Conservation (phyloP, 1,140 invertebrate species). For the Coelopa frigida region DNA sequence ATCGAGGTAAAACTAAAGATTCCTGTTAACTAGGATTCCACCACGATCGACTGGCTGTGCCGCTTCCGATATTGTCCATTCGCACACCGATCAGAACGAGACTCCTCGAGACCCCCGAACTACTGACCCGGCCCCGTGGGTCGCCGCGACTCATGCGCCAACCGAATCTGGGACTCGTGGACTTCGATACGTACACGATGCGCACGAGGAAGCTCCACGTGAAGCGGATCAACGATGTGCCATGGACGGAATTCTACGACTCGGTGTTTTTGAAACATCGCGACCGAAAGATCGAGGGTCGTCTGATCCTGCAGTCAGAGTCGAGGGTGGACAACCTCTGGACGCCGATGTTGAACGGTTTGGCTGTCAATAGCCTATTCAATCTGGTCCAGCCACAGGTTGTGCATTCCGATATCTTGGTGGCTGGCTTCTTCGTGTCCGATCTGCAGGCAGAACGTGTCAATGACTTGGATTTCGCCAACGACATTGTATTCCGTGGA, state of each 20-base stretch:
- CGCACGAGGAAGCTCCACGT: conserved; percentile 20
- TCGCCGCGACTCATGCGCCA: neutral
- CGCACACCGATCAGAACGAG: conserved; percentile 5
- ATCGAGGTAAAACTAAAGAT: neutral
- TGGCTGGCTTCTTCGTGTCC: conserved; percentile 27
- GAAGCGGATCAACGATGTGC: conserved; percentile 24
- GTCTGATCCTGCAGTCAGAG: conserved; percentile 23
- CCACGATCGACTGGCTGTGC: conserved; percentile 9
- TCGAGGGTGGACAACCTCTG: conserved; percentile 18
- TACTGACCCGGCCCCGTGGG: conserved; percentile 10
- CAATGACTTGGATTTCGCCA: conserved; percentile 30
- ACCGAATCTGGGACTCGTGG: neutral
- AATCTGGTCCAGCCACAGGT: conserved; percentile 27
- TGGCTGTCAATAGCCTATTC: conserved; percentile 27
- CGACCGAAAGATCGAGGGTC: conserved; percentile 22
- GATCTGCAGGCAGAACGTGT: conserved; percentile 23
- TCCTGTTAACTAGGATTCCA: conserved; percentile 16
- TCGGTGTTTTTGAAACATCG: conserved; percentile 28
- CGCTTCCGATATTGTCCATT: conserved; percentile 19
- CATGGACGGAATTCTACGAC: conserved; percentile 27
- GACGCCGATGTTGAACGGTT: conserved; percentile 22
- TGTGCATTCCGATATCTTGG: conserved; percentile 24
- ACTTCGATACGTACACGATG: neutral
- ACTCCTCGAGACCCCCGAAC: neutral
- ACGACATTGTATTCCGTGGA: conserved; percentile 27